These are phyloP conservation scores for Macrotis lagotis DNA, from an alignment of 2,113 vertebrate genomes.

Conservation along the genomic window DNA sequence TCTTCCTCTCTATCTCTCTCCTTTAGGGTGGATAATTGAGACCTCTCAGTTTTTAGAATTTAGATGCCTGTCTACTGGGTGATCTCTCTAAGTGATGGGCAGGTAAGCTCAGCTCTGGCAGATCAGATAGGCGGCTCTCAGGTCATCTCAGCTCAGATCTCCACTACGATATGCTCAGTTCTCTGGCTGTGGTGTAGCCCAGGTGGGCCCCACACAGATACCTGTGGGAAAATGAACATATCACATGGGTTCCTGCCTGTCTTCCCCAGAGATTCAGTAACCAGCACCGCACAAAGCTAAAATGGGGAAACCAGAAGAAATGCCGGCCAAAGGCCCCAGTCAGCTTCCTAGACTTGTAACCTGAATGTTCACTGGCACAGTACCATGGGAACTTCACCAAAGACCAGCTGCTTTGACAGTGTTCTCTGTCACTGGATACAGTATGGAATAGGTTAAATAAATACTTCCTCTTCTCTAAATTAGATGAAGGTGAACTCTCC, in stretches of 20 bases:
- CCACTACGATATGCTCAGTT: background rate
- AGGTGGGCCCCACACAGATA: background rate
- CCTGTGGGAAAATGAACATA: background rate
- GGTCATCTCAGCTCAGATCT: background rate
- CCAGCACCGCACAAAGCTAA: background rate
- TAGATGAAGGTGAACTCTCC: background rate
- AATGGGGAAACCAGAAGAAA: background rate
- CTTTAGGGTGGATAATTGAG: conserved; percentile 12
- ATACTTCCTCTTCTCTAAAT: background rate
- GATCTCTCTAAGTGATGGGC: background rate
- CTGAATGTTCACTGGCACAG: background rate
- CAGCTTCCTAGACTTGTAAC: background rate
- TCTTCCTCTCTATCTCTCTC: conserved; percentile 7
- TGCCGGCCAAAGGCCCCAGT: background rate
- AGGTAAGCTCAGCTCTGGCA: background rate
- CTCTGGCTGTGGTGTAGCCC: background rate
- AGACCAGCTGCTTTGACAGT: background rate
- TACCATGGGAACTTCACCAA: background rate
- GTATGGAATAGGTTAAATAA: background rate
- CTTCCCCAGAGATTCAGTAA: background rate
- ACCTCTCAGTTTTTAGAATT: conserved; percentile 36
- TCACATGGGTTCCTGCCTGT: background rate
- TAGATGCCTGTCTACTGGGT: background rate
- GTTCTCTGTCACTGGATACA: background rate
- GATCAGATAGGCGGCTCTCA: background rate